Base-by-base conservation (phyloP, 2,797 vertebrate species). In the Sus cebifrons region DNA sequence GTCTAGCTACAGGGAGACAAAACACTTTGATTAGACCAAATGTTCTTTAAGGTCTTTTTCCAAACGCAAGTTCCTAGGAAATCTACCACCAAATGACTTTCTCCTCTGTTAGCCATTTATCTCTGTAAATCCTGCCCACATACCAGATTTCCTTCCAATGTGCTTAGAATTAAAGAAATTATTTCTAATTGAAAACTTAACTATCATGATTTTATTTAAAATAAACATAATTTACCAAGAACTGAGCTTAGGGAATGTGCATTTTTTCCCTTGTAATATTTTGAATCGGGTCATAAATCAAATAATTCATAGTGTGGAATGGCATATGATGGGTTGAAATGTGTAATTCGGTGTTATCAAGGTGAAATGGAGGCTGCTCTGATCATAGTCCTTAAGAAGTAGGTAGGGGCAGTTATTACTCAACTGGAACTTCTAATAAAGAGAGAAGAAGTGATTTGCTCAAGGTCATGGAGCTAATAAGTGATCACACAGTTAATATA, bases 81-180 rank as follows among this genome's bases (percentile, higher is more conserved):
- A 85, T 94, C 70, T 75, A 84, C 65, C 27, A 27, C 65, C 90
- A 89, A 97, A 52, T 92, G 92, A 92, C 65, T 86, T 95, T 95
- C 67, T 75, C 27, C 73, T 29, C 20, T 9, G 49, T 81, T 89
- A 91, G 79, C 93, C 70, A 85, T 96, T 95, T 86, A 70, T 95
- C 88, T 91, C 54, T 86, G 62, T n/a, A 40, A 70, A 73, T 85
- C 91, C 89, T 95, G 18, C 94, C 95, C 89, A 89, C 71, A 6
- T 32, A 54, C 74, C 86, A 81, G 54, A 97, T 94, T 96, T 96
- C 7, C 58, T 91, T 68, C 15, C 79, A 85, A 96, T 95, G 93
- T 96, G 83, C 92, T 97, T 93, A 95, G 68, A 94, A 78, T 91
- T 95, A 79, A 96, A 88, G 44, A 86, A 89, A 95, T 86, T 75